These are phyloP conservation scores for Drosophila kokeensis DNA, from an alignment of 2,888 invertebrate species.

Conservation along the genomic window DNA sequence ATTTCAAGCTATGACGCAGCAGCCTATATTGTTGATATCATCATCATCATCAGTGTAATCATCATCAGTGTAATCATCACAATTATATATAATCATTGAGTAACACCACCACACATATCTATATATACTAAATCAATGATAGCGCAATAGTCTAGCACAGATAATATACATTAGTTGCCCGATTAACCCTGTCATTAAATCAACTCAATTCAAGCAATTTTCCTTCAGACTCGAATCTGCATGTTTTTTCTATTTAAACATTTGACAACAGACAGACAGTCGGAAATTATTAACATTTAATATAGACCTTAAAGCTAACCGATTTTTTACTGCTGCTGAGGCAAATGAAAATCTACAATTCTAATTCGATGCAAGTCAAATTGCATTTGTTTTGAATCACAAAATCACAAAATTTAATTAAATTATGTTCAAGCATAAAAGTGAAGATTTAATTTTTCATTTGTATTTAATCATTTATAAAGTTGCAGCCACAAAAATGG, in stretches of 20 bases:
- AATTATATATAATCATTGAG: neutral
- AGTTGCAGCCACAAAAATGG: neutral
- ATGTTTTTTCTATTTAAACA: neutral
- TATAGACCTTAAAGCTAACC: neutral
- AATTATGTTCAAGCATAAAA: no score
- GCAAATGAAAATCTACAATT: neutral
- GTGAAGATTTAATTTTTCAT: neutral
- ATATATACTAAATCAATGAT: constrained; percentile 1
- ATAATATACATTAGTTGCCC: neutral
- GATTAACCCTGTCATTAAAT: neutral
- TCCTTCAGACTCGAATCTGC: neutral
- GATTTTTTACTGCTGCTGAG: neutral
- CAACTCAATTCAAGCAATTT: neutral
- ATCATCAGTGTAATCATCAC: neutral
- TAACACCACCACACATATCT: neutral
- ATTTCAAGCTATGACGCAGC: constrained; percentile 44
- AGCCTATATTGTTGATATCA: constrained; percentile 33
- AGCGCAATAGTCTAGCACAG: neutral
- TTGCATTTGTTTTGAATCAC: no score
- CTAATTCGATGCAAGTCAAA: neutral
- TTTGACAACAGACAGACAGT: neutral
- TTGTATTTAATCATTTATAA: neutral
- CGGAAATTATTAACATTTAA: neutral
- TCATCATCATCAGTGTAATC: constrained; percentile 30
- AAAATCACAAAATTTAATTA: neutral